Evolutionary conservation across 1,140 invertebrate species (phyloP).

Genomic region (Drosophila subpulchrella): DNA sequence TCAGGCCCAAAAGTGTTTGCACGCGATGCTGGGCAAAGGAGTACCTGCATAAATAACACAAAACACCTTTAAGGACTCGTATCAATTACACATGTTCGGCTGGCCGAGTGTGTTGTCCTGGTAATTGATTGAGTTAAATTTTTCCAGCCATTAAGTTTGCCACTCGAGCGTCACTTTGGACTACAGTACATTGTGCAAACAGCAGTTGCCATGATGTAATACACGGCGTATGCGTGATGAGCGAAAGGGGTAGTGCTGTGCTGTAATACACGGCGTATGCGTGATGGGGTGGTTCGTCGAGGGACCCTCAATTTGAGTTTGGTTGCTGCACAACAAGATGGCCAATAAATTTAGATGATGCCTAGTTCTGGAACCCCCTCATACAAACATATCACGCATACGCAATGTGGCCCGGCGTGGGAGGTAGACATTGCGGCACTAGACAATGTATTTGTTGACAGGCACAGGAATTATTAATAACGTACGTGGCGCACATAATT

Average conservation of each 20-base stretch:
- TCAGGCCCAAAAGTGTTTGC: conserved; percentile 27
- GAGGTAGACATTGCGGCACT: conserved; percentile 16
- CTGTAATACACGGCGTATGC: conserved; percentile 39
- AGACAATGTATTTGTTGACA: conserved; percentile 80
- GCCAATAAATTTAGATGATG: conserved; percentile 48
- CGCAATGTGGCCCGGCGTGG: conserved; percentile 46
- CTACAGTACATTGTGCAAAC: conserved; percentile 46
- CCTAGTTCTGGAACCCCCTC: conserved; percentile 7
- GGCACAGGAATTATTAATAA: conserved; percentile 80
- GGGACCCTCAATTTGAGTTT: conserved; percentile 13
- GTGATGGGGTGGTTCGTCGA: conserved; percentile 17
- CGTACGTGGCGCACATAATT: conserved; percentile 80
- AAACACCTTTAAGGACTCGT: conserved; percentile 32
- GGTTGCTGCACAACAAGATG: conserved; percentile 22
- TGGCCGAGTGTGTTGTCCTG: conserved; percentile 23
- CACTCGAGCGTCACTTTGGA: conserved; percentile 52
- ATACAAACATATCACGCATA: conserved; percentile 77
- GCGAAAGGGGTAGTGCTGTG: conserved; percentile 17
- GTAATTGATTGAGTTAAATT: conserved; percentile 77
- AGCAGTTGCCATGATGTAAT: conserved; percentile 40
- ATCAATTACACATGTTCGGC: conserved; percentile 28
- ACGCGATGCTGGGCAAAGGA: conserved; percentile 27
- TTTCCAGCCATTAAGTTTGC: conserved; percentile 75
- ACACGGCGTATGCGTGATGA: conserved; percentile 41
- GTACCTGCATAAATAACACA: conserved; percentile 13